Evolutionary conservation across 2,797 vertebrate species (phyloP), one percentile per base, ranked within the genome.

Genomic region (Thunnus albacares): DNA sequence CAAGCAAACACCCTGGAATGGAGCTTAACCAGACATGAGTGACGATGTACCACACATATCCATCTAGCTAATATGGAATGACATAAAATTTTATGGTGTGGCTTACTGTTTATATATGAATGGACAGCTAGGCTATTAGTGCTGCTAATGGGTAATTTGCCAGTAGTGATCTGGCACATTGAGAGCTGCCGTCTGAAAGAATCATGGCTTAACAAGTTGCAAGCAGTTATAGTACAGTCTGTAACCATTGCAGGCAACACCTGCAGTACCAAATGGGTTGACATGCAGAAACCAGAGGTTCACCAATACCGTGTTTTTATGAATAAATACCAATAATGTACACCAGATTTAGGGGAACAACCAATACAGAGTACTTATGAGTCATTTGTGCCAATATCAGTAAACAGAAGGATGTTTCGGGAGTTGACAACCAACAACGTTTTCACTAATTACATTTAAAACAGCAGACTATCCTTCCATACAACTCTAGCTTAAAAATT

Each of bases 31-130:
- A 51, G 35, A 13, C 53, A 66, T 60, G 43, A 86, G 22, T 64
- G 68, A 78, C 15, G 20, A 68, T 45, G 55, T 55, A 68, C 51
- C 2, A 58, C 49, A 80, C 63, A 53, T 75, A 82, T 79, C 69
- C 64, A 79, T 71, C 75, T 17, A 61, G 61, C 43, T 75, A 81
- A 87, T 82, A 72, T 75, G 62, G n/a, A 80, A 68, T 75, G 58
- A 75, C 73, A 86, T 73, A 45, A 84, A 76, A 70, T 79, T 82
- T 87, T 75, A 84, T 81, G 69, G 51, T 45, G 65, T 78, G 71
- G 47, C 35, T 75, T 68, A 71, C 49, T 73, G 75, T 26, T 87
- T 84, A 62, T 85, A 71, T 79, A 79, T 75, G 53, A 77, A 82
- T 66, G 75, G 79, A 60, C 71, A 84, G 75, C 73, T 3, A 75